phyloP scores from a whole-genome alignment of 2,888 invertebrate species.

The Drepana falcataria region DNA sequence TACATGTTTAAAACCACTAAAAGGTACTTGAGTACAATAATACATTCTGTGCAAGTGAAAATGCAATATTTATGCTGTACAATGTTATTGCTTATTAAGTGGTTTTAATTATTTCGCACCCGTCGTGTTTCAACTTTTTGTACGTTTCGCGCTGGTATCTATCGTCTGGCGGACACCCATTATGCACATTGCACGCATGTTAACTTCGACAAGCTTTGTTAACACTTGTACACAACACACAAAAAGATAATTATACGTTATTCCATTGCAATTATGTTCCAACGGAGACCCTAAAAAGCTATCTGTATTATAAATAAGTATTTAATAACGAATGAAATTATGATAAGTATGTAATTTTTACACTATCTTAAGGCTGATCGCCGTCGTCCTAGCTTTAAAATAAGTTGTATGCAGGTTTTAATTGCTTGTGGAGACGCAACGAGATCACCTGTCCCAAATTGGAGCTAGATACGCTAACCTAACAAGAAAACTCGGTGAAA shows the following conservation, averaged over 20 bases:
- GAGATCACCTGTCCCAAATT: too few relatives aligned
- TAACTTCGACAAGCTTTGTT: slow-evolving; percentile 12
- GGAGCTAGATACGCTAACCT: too few relatives aligned
- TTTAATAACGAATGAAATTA: too few relatives aligned
- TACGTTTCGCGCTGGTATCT: slow-evolving; percentile 16
- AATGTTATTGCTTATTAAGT: slow-evolving; percentile 25
- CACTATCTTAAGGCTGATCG: too few relatives aligned
- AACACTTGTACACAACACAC: background rate
- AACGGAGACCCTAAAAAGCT: background rate
- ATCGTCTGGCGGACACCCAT: slow-evolving; percentile 3
- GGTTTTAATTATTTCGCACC: slow-evolving; percentile 38
- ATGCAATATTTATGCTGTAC: slow-evolving; percentile 21
- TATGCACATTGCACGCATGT: slow-evolving; percentile 15
- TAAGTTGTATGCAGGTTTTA: too few relatives aligned
- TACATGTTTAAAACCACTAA: too few relatives aligned
- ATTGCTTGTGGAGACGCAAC: too few relatives aligned
- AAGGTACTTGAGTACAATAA: background rate
- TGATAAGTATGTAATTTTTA: too few relatives aligned
- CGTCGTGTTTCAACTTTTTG: slow-evolving; percentile 25
- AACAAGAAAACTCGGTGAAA: too few relatives aligned
- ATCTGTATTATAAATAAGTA: too few relatives aligned
- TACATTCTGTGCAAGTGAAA: slow-evolving; percentile 1
- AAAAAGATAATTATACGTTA: background rate
- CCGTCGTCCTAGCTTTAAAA: too few relatives aligned
- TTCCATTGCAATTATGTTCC: background rate